These are phyloP conservation scores for Tenthredo livida DNA, from an alignment of 2,888 invertebrate genomes.

Conservation along the genomic window DNA sequence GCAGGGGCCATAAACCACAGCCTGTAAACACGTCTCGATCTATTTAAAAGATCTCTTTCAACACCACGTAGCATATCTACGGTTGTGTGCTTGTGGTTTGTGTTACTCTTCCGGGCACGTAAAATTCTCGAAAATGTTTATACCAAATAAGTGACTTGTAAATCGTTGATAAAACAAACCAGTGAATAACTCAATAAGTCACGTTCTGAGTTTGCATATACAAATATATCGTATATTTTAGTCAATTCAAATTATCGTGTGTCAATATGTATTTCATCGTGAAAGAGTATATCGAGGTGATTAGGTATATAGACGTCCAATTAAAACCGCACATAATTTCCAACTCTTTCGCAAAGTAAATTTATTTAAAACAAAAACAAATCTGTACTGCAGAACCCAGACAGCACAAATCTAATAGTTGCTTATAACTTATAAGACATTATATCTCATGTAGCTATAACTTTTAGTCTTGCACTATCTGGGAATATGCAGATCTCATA, in stretches of 20 bases:
- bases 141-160: background rate
- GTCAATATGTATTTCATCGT: background rate
- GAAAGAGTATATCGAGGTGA: background rate
- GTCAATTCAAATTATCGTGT: background rate
- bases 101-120: conserved; percentile 22
- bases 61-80: background rate
- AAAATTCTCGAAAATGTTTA: background rate
- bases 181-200: background rate
- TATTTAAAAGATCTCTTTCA: background rate
- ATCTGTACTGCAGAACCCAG: background rate
- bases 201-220: background rate
- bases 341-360: background rate
- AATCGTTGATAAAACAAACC: background rate
- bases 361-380: background rate
- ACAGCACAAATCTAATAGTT: no score
- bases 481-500: background rate
- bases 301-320: background rate
- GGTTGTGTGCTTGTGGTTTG: background rate
- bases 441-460: no score
- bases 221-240: background rate
- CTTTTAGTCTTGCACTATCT: no score
- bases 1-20: background rate
- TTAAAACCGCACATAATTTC: no score
- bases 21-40: background rate
- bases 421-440: no score